These are phyloP conservation scores for Pelobates fuscus DNA, from an alignment of 2,113 vertebrate genomes.

Conservation along the genomic window DNA sequence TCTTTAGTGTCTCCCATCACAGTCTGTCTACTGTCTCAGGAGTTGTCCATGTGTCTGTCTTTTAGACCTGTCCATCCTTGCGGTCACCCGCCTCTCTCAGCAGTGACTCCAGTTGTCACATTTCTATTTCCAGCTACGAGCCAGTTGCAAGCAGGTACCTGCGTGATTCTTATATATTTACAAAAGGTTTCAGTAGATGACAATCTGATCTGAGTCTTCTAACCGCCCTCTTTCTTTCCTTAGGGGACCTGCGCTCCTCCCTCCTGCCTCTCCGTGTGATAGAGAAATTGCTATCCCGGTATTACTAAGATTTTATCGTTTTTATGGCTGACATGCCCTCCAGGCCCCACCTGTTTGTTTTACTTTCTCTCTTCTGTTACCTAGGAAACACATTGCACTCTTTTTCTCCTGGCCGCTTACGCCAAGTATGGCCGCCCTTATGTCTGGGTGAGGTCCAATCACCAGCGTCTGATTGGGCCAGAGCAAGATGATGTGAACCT, in stretches of 20 bases:
- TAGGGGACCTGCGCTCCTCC: constrained; percentile 61
- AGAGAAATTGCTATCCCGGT: constrained; percentile 75
- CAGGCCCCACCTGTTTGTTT: neutral
- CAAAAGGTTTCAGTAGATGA: neutral
- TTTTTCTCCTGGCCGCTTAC: constrained; percentile 76
- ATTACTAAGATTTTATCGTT: too few relatives aligned
- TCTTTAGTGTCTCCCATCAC: neutral
- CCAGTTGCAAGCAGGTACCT: constrained; percentile 11
- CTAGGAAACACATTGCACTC: constrained; percentile 77
- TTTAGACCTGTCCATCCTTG: constrained; percentile 3
- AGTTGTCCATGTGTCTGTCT: neutral
- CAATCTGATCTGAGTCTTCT: neutral
- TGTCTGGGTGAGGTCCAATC: constrained; percentile 78
- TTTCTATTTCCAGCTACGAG: constrained; percentile 7
- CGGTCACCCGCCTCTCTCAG: constrained; percentile 1
- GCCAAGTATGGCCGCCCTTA: constrained; percentile 74
- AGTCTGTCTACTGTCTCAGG: neutral
- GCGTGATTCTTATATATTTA: neutral
- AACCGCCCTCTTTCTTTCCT: neutral
- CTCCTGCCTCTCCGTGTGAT: constrained; percentile 78
- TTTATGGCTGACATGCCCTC: neutral
- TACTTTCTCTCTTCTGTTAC: neutral
- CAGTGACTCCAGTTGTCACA: constrained; percentile 14
- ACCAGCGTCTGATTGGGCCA: constrained; percentile 71
- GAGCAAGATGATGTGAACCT: constrained; percentile 69